Evolutionary conservation across 1,140 invertebrate species (phyloP).

Genomic region (Zaprionus davidi): DNA sequence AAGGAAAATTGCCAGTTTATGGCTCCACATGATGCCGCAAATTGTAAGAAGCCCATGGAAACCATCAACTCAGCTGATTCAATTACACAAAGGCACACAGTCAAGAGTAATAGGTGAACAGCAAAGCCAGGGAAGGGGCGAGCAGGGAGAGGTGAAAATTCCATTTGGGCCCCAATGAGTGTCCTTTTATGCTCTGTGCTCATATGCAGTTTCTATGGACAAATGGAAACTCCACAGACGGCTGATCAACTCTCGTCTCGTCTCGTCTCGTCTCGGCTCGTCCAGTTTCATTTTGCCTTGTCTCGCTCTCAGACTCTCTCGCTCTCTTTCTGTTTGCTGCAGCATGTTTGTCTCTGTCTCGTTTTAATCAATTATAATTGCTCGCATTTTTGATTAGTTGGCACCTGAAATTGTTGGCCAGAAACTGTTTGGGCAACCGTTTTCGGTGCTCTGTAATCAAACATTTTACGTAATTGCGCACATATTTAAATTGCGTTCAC

Average conservation of each 20-base stretch:
- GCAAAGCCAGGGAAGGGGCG: no score
- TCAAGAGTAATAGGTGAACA: no score
- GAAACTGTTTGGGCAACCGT: slow-evolving; percentile 35
- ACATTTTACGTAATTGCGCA: slow-evolving; percentile 80
- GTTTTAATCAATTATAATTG: slow-evolving; percentile 80
- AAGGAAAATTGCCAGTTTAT: slow-evolving; percentile 5
- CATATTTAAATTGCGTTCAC: slow-evolving; percentile 77
- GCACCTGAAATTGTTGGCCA: slow-evolving; percentile 54
- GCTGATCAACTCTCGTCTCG: slow-evolving; percentile 16
- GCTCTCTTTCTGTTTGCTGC: slow-evolving; percentile 15
- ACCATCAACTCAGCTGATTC: slow-evolving; percentile 28
- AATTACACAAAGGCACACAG: slow-evolving; percentile 23
- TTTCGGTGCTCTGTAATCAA: slow-evolving; percentile 45
- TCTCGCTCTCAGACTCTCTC: background rate
- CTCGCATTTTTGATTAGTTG: slow-evolving; percentile 79
- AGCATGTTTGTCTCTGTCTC: slow-evolving; percentile 36
- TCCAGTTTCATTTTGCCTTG: slow-evolving; percentile 4
- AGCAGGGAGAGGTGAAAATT: background rate
- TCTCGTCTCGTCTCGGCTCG: slow-evolving; percentile 4
- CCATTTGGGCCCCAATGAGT: background rate
- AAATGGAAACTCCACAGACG: background rate
- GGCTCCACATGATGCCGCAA: background rate
- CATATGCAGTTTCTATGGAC: slow-evolving; percentile 21
- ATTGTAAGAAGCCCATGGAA: slow-evolving; percentile 11
- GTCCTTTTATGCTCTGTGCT: slow-evolving; percentile 5